Evolutionary conservation across 2,797 vertebrate genomes (phyloP).

Genomic region (Centropyge bicolor): DNA sequence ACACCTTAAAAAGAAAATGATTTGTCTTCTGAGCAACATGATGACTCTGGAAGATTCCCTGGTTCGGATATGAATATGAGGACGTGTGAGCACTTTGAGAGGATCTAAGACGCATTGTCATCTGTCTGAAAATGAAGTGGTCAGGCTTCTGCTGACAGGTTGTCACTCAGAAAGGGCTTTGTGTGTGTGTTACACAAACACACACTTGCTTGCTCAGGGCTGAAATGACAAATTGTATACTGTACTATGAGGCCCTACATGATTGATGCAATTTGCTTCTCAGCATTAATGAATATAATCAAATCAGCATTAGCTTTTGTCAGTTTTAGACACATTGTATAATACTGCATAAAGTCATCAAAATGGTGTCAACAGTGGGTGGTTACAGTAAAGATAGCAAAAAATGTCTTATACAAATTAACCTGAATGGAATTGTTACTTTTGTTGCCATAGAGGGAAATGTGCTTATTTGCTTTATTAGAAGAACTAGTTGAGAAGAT

Average conservation of each 20-base stretch:
- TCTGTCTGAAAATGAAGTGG: constrained; percentile 46
- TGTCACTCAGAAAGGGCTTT: constrained; percentile 36
- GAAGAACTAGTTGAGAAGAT: no score
- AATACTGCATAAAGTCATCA: neutral
- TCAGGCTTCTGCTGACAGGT: constrained; percentile 39
- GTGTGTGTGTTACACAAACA: constrained; percentile 6
- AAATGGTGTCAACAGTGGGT: neutral
- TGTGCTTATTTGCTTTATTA: neutral
- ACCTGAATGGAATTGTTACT: no score
- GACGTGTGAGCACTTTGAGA: constrained; percentile 11
- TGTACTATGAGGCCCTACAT: constrained; percentile 10
- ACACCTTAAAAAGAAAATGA: constrained; percentile 39
- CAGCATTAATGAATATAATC: neutral
- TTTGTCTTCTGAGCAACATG: constrained; percentile 16
- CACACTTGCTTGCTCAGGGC: neutral
- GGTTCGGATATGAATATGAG: neutral
- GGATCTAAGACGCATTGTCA: constrained; percentile 33
- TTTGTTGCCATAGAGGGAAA: neutral
- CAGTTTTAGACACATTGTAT: neutral
- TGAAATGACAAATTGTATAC: constrained; percentile 32
- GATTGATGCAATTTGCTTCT: constrained; percentile 33
- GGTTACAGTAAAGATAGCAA: neutral
- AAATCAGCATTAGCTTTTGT: neutral
- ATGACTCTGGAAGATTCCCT: constrained; percentile 3
- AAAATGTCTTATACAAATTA: no score